Percentiles rank a stretch among this genome's conserved stretches.
Evolutionary conservation across 2,797 vertebrate species (phyloP).

Genomic region (Crax fasciolata): DNA sequence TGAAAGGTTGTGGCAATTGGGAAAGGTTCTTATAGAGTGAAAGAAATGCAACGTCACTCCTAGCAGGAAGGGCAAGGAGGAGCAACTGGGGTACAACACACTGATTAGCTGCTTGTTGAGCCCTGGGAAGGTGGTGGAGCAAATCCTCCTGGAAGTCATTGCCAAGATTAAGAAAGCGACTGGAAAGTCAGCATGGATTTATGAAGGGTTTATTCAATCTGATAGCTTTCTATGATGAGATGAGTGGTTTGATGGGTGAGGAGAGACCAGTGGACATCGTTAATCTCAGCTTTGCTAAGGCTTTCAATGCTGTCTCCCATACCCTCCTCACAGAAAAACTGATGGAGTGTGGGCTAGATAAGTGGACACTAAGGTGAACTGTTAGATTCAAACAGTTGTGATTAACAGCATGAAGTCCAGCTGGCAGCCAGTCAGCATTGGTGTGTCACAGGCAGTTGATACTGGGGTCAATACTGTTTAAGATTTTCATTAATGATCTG

Average conservation of each 20-base stretch:
- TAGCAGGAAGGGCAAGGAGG: not conserved
- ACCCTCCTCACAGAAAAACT: no score
- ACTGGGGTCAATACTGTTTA: not conserved
- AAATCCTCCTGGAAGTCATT: not conserved
- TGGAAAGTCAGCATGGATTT: not conserved
- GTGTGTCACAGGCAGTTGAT: not conserved
- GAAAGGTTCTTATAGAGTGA: not conserved
- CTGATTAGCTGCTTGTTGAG: not conserved
- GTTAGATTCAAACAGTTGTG: no score
- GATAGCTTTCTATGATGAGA: no score
- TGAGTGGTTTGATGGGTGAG: no score
- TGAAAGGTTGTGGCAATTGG: not conserved
- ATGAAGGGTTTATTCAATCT: not conserved
- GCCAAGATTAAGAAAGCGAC: not conserved
- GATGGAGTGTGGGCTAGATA: no score
- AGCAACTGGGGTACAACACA: not conserved
- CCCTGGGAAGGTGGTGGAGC: not conserved
- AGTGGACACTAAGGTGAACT: no score
- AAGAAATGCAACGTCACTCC: not conserved
- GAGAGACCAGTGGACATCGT: no score
- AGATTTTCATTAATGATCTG: not conserved
- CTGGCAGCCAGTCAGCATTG: not conserved
- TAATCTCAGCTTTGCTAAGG: no score
- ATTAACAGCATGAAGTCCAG: not conserved
- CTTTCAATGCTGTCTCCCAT: no score